Evolutionary conservation across 2,888 invertebrate species (phyloP), one percentile per base, ranked within the genome.

Genomic region (Pristionchus entomophagus): DNA sequence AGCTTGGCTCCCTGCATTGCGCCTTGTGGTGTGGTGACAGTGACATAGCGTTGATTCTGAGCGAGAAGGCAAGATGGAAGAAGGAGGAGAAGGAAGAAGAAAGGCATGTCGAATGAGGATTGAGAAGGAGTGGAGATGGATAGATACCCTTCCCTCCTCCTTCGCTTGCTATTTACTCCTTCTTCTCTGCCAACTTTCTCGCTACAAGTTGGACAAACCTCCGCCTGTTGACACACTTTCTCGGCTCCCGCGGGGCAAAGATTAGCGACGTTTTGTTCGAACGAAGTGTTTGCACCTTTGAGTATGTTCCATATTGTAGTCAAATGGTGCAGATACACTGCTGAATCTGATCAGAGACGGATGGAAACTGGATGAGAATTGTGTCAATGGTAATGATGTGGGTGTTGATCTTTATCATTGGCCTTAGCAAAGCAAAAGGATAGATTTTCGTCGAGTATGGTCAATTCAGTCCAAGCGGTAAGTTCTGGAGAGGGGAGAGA

Each of bases 21-120:
- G 14, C 90, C 90, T 41, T 88, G 86, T 0, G 88, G 87, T 10
- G 88, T 89, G n/a, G 87, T 86, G 2, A 89, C 90, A 5, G 90
- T 86, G 35, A 89, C 89, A 86, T 87, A 89, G 2, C 85, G 51
- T 41, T 85, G 73, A 26, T 85, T 45, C 26, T 84, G 83, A 14
- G 62, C 56, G 82, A 51, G 26, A 26, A 51, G 51, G 51, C 49
- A 51, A 80, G 51, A 80, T 12, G 51, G 49, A 32, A 80, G 35
- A 12, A 49, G 22, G 17, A 78, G 29, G 32, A 51, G 78, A 32
- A 80, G 29, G 35, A 80, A 2, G 32, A 80, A 51, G 51, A 80
- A 32, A 49, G 78, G 35, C 51, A 32, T 49, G 41, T 29, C 5
- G 78, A 12, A 22, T 8, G 51, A n/a, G 49, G 45, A 77, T 29